Evolutionary conservation across 2,888 invertebrate species (phyloP), one percentile per base, ranked within the genome.

Genomic region (Himalopsyche kuldschensis): DNA sequence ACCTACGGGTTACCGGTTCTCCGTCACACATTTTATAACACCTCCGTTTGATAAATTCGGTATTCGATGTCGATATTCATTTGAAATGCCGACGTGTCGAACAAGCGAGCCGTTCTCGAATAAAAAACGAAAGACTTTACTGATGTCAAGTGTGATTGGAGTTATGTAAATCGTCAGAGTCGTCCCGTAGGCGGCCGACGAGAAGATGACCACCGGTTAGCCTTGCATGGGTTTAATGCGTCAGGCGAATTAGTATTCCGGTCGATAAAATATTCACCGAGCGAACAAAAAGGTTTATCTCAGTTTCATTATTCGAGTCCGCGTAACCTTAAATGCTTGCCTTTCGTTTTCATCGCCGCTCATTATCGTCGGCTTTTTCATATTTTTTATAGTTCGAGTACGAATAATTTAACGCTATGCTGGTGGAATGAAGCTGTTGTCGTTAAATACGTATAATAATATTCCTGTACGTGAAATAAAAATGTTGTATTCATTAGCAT

Each of bases 201-300:
- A 63, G 78, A 55, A 41, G 84, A 83, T 86, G 86, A 84, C 83
- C 86, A 86, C 86, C 82, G 77, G 86, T 47, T 80, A 82, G 78
- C 86, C 86, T 86, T 86, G 85, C 79, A 30, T 75, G 69, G 63
- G 31, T 81, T 82, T 82, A 82, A 84, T 85, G 80, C 84, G 77
- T 75, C 80, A 79, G 75, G 75, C 78, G 48, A 82, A 83, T 81
- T 81, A 80, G 77, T 85, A 84, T 85, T 80, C 82, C 84, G 84
- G 78, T 55, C 80, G 31, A 84, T 84, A 85, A 84, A 84, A 82
- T 75, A 75, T 82, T 47, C 27, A 79, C 79, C 77, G 46, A 79
- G 31, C 47, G 69, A 82, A 78, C 63, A 82, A 78, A 41, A 75
- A 75, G 79, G 55, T 81, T 81, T 63, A 75, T 80, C 69, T 32